Evolutionary conservation across 2,888 invertebrate genomes (phyloP).

Genomic region (Ctena decussata): DNA sequence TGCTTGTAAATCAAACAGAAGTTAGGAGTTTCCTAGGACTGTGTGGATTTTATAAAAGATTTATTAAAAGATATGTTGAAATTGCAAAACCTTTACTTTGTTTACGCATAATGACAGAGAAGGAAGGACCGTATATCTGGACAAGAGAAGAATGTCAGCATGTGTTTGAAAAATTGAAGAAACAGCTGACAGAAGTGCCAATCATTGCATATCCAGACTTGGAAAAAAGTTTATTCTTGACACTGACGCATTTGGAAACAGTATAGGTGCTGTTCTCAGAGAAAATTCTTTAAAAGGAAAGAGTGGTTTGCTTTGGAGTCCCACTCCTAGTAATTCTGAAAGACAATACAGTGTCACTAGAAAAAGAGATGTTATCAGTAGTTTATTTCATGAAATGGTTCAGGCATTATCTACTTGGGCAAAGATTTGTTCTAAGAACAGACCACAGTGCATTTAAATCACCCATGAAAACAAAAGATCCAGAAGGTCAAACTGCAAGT

Average conservation of each 20-base stretch:
- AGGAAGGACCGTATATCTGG: too few relatives aligned
- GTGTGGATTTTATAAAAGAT: too few relatives aligned
- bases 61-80: too few relatives aligned
- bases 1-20: too few relatives aligned
- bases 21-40: too few relatives aligned
- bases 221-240: neutral
- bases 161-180: neutral
- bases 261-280: neutral
- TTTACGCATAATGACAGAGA: too few relatives aligned
- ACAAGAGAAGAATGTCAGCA: neutral
- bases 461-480: neutral
- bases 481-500: neutral
- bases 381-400: neutral
- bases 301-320: neutral
- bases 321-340: neutral
- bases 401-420: neutral
- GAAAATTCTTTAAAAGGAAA: neutral
- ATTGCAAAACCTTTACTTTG: too few relatives aligned
- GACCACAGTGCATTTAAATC: neutral
- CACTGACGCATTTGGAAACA: neutral
- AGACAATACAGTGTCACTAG: neutral
- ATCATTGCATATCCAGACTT: neutral
- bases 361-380: neutral
- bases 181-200: neutral
- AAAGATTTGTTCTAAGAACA: neutral